Evolutionary conservation across 1,140 invertebrate species (phyloP).

Genomic region (Sitophilus oryzae): DNA sequence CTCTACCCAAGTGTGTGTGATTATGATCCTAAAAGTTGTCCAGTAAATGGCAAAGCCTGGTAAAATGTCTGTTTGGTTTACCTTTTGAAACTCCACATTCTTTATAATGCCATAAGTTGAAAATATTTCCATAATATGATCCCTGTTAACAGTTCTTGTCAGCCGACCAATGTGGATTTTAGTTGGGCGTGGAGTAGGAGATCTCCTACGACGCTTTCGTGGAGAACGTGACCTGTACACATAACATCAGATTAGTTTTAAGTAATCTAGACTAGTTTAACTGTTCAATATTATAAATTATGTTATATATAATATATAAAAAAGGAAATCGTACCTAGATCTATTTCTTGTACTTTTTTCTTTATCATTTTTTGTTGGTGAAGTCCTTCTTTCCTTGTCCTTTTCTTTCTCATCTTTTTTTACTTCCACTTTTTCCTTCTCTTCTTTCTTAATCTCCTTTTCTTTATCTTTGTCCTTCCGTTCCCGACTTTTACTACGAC

Average conservation of each 20-base stretch:
- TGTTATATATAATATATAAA: conserved; percentile 15
- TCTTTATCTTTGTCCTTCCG: conserved; percentile 50
- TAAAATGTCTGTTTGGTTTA: background rate
- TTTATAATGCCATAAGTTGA: conserved; percentile 86
- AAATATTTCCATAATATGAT: conserved; percentile 95
- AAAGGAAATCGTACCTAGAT: conserved; percentile 45
- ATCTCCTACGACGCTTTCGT: conserved; percentile 65
- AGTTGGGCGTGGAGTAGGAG: conserved; percentile 77
- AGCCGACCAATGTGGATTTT: conserved; percentile 90
- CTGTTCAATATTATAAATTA: too few relatives aligned
- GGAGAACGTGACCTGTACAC: conserved; percentile 48
- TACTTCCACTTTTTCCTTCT: conserved; percentile 43
- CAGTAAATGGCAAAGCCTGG: background rate
- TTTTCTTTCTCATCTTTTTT: conserved; percentile 49
- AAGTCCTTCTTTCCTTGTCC: conserved; percentile 47
- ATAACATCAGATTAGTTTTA: too few relatives aligned
- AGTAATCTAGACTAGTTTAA: too few relatives aligned
- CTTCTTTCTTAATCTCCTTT: conserved; percentile 51
- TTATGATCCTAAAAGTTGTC: conserved; percentile 57
- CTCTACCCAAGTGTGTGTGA: conserved; percentile 77
- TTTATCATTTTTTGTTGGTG: conserved; percentile 47
- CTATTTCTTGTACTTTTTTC: conserved; percentile 53
- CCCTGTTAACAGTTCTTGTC: conserved; percentile 87
- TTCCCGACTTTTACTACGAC: conserved; percentile 46
- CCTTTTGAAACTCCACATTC: conserved; percentile 77